Evolutionary conservation across 2,797 vertebrate genomes (phyloP).

Genomic region (Syndactyla subalaris): DNA sequence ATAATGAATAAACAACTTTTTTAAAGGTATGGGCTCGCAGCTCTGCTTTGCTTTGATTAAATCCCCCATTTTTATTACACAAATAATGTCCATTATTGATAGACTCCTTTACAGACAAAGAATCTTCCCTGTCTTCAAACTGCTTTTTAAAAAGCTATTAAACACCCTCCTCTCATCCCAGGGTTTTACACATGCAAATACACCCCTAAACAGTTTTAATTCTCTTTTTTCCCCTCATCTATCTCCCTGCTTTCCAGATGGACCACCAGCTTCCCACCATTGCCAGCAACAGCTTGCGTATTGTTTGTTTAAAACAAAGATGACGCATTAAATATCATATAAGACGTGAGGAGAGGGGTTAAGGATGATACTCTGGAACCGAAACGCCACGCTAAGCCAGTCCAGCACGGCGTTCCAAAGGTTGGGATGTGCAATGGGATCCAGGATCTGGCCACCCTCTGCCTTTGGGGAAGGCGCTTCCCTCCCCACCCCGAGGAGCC

Average conservation of each 20-base stretch:
- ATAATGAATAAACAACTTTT: conserved; percentile 19
- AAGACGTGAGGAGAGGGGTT: conserved; percentile 69
- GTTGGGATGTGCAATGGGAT: conserved; percentile 4
- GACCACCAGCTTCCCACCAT: conserved; percentile 80
- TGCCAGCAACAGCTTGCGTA: conserved; percentile 89
- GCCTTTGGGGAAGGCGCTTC: conserved; percentile 25
- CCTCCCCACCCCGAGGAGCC: conserved; percentile 45
- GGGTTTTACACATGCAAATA: conserved; percentile 75
- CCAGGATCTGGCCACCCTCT: conserved; percentile 32
- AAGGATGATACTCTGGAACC: conserved; percentile 42
- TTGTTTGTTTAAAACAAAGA: conserved; percentile 92
- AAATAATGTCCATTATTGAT: neutral
- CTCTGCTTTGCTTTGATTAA: neutral
- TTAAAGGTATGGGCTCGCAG: neutral
- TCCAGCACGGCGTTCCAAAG: neutral
- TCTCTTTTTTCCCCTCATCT: conserved; percentile 79
- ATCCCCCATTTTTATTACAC: neutral
- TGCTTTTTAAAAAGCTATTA: conserved; percentile 61
- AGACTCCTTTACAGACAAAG: neutral
- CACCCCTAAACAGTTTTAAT: conserved; percentile 73
- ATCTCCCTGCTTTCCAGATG: conserved; percentile 88
- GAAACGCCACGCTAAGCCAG: neutral
- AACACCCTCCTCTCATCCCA: conserved; percentile 44
- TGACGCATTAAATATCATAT: conserved; percentile 91
- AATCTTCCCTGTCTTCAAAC: conserved; percentile 51